phyloP scores from a whole-genome alignment of 2,797 vertebrate species.

The Somateria mollissima region DNA sequence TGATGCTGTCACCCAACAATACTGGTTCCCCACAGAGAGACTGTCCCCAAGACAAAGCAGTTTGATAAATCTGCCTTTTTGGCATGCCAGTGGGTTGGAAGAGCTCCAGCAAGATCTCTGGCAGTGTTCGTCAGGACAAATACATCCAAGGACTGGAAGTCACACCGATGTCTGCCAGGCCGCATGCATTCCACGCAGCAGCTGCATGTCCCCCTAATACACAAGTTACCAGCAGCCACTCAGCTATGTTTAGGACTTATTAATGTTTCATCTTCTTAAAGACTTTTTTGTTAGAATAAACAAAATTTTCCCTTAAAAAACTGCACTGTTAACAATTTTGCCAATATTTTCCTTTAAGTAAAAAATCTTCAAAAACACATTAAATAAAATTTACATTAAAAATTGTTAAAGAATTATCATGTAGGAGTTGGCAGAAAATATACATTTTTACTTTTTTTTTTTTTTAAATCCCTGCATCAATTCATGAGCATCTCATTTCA shows the following conservation, averaged over 20 bases:
- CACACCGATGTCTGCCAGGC: background rate
- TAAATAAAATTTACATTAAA: background rate
- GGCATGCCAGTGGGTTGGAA: background rate
- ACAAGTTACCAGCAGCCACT: background rate
- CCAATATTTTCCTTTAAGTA: too few relatives aligned
- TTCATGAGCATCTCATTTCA: background rate
- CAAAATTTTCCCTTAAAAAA: background rate
- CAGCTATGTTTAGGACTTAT: too few relatives aligned
- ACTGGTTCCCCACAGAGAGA: fast-evolving
- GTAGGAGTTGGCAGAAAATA: background rate
- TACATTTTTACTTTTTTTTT: background rate
- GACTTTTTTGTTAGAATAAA: background rate
- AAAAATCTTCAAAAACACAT: too few relatives aligned
- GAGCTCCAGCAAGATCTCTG: background rate
- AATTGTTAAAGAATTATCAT: background rate
- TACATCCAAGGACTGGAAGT: background rate
- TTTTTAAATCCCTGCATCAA: background rate
- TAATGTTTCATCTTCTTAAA: background rate
- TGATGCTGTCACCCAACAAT: fast-evolving
- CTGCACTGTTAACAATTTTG: background rate
- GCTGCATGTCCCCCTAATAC: background rate
- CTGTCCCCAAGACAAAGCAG: background rate
- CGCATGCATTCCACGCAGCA: background rate
- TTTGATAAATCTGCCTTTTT: fast-evolving
- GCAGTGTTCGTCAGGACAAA: background rate